Percentiles rank a stretch among this genome's conserved stretches.
phyloP scores from a whole-genome alignment of 2,113 vertebrate genomes.

The Empidonax traillii region DNA sequence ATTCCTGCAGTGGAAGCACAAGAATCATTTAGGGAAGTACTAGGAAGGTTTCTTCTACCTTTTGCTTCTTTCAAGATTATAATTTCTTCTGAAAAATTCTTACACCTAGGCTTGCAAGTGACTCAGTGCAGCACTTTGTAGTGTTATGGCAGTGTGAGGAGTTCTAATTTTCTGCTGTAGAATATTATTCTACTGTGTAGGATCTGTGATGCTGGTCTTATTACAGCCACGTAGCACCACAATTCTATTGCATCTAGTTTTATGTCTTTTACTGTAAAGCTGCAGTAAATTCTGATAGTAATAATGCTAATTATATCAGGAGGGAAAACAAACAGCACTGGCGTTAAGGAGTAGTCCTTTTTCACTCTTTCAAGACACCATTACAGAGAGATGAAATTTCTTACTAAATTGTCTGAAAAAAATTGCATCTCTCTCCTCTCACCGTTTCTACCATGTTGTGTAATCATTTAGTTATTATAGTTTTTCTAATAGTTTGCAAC shows the following conservation, averaged over 20 bases:
- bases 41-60: neutral
- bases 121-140: fast-evolving
- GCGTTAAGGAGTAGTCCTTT: neutral
- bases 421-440: neutral
- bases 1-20: neutral
- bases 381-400: neutral
- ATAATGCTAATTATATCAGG: neutral
- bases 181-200: neutral
- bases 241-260: neutral
- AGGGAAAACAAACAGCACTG: neutral
- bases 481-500: neutral
- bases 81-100: neutral
- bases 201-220: neutral
- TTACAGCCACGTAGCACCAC: neutral
- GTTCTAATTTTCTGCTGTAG: neutral
- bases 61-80: neutral
- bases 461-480: neutral
- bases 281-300: neutral
- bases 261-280: neutral
- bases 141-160: neutral
- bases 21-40: neutral
- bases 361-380: neutral
- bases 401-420: neutral
- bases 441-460: neutral
- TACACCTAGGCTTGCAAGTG: neutral